A percentile compares a stretch with the other conserved stretches of the same genome.
Evolutionary conservation across 2,113 vertebrate species (phyloP).

Genomic region (Acanthochromis polyacanthus): DNA sequence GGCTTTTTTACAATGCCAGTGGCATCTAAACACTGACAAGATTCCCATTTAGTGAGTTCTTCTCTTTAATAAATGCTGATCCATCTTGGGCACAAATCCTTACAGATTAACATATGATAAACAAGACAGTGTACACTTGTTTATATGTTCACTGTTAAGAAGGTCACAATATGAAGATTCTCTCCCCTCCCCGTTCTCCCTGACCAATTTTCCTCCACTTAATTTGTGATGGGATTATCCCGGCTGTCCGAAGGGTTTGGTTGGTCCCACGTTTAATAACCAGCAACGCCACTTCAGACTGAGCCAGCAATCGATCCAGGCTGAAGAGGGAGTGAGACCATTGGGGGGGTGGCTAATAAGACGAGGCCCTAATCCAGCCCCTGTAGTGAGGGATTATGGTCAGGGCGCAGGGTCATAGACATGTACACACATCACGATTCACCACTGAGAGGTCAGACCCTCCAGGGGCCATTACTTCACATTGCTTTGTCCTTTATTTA

Average conservation of each 20-base stretch:
- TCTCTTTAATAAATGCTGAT: constrained; percentile 34
- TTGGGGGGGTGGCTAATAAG: constrained; percentile 72
- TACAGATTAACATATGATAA: constrained; percentile 42
- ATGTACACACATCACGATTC: constrained; percentile 61
- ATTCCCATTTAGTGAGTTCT: constrained; percentile 19
- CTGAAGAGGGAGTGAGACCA: constrained; percentile 51
- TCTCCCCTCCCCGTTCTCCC: constrained; percentile 33
- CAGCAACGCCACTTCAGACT: constrained; percentile 73
- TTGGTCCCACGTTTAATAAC: constrained; percentile 84
- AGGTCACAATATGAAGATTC: constrained; percentile 66
- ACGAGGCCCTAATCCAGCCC: constrained; percentile 78
- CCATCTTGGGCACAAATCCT: constrained; percentile 25
- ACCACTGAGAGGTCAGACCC: constrained; percentile 59
- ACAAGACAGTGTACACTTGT: constrained; percentile 30
- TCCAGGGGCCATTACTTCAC: constrained; percentile 58
- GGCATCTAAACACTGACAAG: background rate
- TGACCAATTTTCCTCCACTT: constrained; percentile 67
- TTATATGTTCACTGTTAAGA: constrained; percentile 48
- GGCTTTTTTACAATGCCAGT: constrained; percentile 11
- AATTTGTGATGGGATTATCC: constrained; percentile 84
- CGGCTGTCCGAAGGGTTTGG: constrained; percentile 67
- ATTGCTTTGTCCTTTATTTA: constrained; percentile 69
- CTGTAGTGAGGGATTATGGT: constrained; percentile 79
- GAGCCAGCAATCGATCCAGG: constrained; percentile 80
- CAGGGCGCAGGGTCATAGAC: constrained; percentile 55